Base-by-base conservation (phyloP, 2,888 invertebrate genomes). In the Clusia tigrina region DNA sequence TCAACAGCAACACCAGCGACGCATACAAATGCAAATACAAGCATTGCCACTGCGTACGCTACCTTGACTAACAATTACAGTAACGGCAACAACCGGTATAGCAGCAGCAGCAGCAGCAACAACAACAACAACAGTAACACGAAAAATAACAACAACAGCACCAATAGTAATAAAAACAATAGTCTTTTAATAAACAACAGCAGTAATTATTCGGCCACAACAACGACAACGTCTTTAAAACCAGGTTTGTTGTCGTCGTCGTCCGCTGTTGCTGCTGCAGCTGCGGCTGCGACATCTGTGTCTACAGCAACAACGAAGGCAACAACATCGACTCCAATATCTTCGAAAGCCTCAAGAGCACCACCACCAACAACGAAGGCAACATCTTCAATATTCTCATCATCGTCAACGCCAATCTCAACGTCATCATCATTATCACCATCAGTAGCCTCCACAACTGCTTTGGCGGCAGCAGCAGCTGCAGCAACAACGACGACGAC, bases 51-150 rank as follows among this genome's bases (percentile, higher is more conserved):
- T 15, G 9, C 24, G 20, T 26, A 15, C 52, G 5, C 37, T 51
- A 32, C 37, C 58, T 48, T 48, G 20, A 20, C 48, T 2, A 52
- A 51, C 12, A 53, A 12, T 52, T 15, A 61, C 18, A 52, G 52
- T 55, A 67, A 26, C 26, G 54, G 2, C 57, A 65, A n/a, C n/a
- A n/a, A n/a, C n/a, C n/a, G n/a, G n/a, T n/a, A n/a, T n/a, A n/a
- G n/a, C n/a, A n/a, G 42, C 63, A 60, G 54, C 18, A 24, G 48
- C 48, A 60, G 25, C 67, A 66, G 67, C 66, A 61, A 53, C 65
- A 66, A 46, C 69, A 67, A 62, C 67, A 68, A 66, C 65, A 71
- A 58, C 60, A 67, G 58, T 62, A 62, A 54, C 51, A 64, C 48
- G 38, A 59, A 57, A n/a, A 56, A 60, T 58, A 69, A 60, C 57